Evolutionary conservation across 2,113 vertebrate genomes (phyloP).

Genomic region (Actenoides lindsayi): DNA sequence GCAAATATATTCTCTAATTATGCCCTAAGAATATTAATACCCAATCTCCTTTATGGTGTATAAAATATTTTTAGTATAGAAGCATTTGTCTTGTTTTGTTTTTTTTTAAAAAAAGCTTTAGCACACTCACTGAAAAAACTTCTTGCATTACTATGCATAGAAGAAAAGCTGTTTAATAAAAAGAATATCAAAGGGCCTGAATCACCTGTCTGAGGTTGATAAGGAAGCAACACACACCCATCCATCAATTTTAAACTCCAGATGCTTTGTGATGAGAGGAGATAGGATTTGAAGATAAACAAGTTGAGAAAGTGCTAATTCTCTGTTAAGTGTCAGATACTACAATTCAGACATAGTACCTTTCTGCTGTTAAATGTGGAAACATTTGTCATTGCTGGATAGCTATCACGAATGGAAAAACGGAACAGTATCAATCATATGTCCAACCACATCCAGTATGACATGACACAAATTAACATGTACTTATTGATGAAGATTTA

Average conservation of each 20-base stretch:
- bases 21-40: background rate
- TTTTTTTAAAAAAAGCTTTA: background rate
- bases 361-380: background rate
- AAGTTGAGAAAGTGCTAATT: background rate
- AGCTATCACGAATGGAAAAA: background rate
- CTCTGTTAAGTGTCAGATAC: background rate
- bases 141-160: background rate
- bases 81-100: background rate
- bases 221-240: background rate
- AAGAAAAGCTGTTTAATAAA: background rate
- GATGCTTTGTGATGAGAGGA: background rate
- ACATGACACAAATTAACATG: background rate
- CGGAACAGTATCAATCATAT: background rate
- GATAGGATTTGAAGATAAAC: background rate
- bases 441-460: background rate
- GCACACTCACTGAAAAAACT: background rate
- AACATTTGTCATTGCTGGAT: background rate
- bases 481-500: background rate
- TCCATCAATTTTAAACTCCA: background rate
- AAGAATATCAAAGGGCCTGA: background rate
- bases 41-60: background rate
- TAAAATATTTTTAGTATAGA: background rate
- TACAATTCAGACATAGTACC: background rate
- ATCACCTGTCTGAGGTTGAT: background rate
- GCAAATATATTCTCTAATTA: background rate